A percentile compares a stretch with the other conserved stretches of the same genome.
Evolutionary conservation across 2,113 vertebrate genomes (phyloP).

Genomic region (Lepisosteus osseus): DNA sequence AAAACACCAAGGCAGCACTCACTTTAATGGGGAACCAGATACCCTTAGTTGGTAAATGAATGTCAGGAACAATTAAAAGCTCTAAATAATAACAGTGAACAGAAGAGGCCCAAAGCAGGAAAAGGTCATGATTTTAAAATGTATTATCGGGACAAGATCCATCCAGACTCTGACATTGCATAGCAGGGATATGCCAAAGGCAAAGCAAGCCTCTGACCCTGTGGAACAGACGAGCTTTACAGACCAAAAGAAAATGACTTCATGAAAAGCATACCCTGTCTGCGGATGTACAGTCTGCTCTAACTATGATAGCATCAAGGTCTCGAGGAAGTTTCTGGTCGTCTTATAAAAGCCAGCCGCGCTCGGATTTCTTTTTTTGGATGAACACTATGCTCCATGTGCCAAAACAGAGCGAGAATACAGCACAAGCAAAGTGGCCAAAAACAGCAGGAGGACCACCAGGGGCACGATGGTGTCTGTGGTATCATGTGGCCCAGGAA

Average conservation of each 20-base stretch:
- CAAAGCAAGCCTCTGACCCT: slow-evolving; percentile 28
- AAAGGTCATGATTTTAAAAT: slow-evolving; percentile 57
- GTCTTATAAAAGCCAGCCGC: no score
- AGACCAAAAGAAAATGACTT: slow-evolving; percentile 29
- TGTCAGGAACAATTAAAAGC: slow-evolving; percentile 68
- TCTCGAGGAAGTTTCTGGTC: no score
- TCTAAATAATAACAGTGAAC: slow-evolving; percentile 47
- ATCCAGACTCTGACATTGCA: slow-evolving; percentile 31
- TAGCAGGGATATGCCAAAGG: slow-evolving; percentile 64
- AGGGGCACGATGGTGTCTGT: no score
- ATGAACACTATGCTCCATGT: no score
- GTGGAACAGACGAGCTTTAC: not conserved
- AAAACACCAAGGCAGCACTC: slow-evolving; percentile 38
- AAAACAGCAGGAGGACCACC: no score
- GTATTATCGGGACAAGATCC: slow-evolving; percentile 48
- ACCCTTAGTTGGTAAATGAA: slow-evolving; percentile 63
- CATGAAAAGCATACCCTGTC: slow-evolving; percentile 34
- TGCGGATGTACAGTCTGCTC: not conserved
- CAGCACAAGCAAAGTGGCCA: no score
- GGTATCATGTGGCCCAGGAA: no score
- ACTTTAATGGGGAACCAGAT: slow-evolving; percentile 52
- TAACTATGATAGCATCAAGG: no score
- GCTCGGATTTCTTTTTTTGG: no score
- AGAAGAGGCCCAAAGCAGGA: slow-evolving; percentile 27
- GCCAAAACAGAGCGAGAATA: no score